A percentile compares a stretch with the other conserved stretches of the same genome.
Conservation (phyloP, 92 coral and sea anemone genomes). For the Blastomussa wellsi region DNA sequence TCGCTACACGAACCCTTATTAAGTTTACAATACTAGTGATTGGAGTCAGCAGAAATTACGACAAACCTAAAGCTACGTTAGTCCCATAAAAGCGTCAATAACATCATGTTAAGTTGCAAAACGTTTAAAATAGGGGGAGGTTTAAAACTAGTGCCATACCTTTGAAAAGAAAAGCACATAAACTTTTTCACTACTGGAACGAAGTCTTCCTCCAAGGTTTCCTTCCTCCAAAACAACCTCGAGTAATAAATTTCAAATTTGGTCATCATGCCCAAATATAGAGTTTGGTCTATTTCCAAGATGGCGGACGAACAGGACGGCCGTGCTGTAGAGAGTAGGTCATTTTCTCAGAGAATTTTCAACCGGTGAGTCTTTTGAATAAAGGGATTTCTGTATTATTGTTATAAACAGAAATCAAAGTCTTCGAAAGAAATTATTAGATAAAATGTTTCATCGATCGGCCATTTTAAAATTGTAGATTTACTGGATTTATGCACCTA, state of each 20-base stretch:
- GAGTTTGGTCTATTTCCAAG: slow-evolving; percentile 36
- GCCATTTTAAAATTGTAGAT: not conserved
- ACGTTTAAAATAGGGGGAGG: too few species aligned
- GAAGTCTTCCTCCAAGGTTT: slow-evolving; percentile 12
- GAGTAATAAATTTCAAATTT: slow-evolving; percentile 45
- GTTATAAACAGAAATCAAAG: not conserved
- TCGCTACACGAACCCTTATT: not conserved
- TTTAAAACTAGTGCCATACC: slow-evolving; percentile 4
- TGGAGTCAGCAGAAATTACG: not conserved
- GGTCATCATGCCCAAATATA: slow-evolving; percentile 59
- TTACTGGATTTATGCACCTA: too few species aligned
- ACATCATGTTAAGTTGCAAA: not conserved
- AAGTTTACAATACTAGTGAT: not conserved
- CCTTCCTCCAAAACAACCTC: slow-evolving; percentile 31
- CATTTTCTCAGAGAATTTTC: not conserved
- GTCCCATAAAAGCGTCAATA: not conserved
- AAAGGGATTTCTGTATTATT: not conserved
- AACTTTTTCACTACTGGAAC: not conserved
- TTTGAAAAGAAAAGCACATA: not conserved
- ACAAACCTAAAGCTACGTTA: not conserved
- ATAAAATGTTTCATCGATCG: not conserved
- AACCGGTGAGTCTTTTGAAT: slow-evolving; percentile 7
- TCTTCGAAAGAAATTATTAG: not conserved
- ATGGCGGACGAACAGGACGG: slow-evolving; percentile 70
- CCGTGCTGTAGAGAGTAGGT: too few species aligned